A percentile compares a stretch with the other conserved stretches of the same genome.
phyloP scores from a whole-genome alignment of 2,888 invertebrate species.

The Phyllotreta cruciferae region DNA sequence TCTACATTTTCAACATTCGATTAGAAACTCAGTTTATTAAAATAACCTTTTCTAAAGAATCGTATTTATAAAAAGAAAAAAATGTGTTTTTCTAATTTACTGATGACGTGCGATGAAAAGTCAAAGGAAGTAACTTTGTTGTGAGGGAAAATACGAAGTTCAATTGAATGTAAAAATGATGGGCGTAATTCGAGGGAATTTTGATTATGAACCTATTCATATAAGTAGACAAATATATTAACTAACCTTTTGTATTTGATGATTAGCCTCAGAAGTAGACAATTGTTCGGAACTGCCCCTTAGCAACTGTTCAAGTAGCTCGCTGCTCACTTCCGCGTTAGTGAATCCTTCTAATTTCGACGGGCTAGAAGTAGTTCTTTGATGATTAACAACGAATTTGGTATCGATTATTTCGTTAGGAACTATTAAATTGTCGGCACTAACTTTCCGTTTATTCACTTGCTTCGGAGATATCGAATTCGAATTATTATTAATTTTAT shows the following conservation, averaged over 20 bases:
- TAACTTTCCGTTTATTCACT: conserved; percentile 54
- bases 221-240: not conserved
- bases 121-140: no score
- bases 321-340: conserved; percentile 65
- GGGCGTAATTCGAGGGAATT: no score
- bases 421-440: conserved; percentile 57
- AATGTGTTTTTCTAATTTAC: no score
- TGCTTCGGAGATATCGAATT: conserved; percentile 45
- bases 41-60: no score
- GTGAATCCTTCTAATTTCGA: conserved; percentile 73
- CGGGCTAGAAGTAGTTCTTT: conserved; percentile 80
- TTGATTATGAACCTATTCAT: not conserved
- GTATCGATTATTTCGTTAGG: conserved; percentile 44
- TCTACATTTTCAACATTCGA: no score
- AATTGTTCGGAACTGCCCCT: conserved; percentile 82
- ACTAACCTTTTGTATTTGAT: conserved; percentile 56
- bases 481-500: conserved; percentile 38
- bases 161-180: no score
- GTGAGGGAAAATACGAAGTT: no score
- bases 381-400: conserved; percentile 68
- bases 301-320: conserved; percentile 77
- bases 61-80: no score
- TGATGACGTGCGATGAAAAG: no score
- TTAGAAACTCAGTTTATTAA: no score
- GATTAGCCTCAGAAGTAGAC: conserved; percentile 64